Evolutionary conservation across 2,113 vertebrate genomes (phyloP).

Genomic region (Myocastor coypus): DNA sequence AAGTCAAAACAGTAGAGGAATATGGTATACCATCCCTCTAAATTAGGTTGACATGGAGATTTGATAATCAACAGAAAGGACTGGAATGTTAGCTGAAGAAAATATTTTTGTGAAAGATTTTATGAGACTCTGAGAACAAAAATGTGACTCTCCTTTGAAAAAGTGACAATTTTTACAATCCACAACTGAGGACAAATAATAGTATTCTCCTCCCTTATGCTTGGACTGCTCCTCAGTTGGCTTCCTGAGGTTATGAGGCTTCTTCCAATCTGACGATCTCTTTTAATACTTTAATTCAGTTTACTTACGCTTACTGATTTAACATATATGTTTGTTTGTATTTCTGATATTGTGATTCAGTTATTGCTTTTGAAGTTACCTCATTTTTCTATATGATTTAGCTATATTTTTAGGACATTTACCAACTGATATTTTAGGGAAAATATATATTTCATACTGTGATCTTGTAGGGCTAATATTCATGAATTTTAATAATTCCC

Average conservation of each 20-base stretch:
- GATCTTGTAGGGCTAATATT: neutral
- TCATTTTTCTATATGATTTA: neutral
- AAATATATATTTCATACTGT: neutral
- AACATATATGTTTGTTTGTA: neutral
- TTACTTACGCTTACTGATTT: neutral
- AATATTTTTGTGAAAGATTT: neutral
- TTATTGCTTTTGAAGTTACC: neutral
- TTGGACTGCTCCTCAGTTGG: neutral
- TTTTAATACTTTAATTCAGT: neutral
- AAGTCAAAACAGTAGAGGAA: neutral
- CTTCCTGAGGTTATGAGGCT: neutral
- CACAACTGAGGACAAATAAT: neutral
- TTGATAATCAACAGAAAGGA: neutral
- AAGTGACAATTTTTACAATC: neutral
- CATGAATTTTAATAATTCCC: conserved; percentile 14
- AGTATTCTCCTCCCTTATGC: neutral
- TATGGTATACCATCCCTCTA: neutral
- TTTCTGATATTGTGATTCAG: neutral
- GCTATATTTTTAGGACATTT: neutral
- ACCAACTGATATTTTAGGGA: neutral
- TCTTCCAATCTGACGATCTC: neutral
- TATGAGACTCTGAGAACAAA: neutral
- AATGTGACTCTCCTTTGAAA: neutral
- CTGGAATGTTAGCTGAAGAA: neutral
- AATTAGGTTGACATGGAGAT: neutral